phyloP scores from a whole-genome alignment of 2,888 invertebrate genomes.

The Phrixothrix hirtus region DNA sequence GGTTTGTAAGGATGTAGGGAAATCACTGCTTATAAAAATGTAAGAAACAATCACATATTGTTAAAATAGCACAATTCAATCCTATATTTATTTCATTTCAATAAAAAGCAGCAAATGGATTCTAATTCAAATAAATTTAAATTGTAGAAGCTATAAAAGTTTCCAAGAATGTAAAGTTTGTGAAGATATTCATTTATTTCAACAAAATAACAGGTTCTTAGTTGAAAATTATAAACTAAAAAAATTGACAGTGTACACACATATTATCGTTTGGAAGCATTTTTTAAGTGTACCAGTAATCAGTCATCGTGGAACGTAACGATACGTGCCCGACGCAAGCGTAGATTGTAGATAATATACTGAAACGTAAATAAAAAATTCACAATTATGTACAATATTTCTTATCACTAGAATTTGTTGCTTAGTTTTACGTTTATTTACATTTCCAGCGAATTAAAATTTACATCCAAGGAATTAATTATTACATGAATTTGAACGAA shows the following conservation, averaged over 20 bases:
- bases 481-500: conserved; percentile 10
- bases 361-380: conserved; percentile 50
- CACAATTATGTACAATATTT: conserved; percentile 52
- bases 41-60: no score
- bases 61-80: no score
- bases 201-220: conserved; percentile 56
- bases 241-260: conserved; percentile 54
- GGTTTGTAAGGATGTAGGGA: no score
- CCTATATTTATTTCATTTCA: no score
- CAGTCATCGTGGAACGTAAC: conserved; percentile 46
- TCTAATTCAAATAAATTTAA: neutral
- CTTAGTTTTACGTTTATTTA: conserved; percentile 30
- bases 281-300: conserved; percentile 52
- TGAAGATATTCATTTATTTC: conserved; percentile 57
- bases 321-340: conserved; percentile 40
- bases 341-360: conserved; percentile 48
- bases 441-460: conserved; percentile 33
- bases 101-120: no score
- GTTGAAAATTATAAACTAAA: conserved; percentile 55
- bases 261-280: conserved; percentile 49
- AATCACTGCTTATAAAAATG: no score
- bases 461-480: conserved; percentile 22
- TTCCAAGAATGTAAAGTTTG: no score
- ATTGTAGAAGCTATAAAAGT: neutral
- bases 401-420: conserved; percentile 27